These are phyloP conservation scores for Megaustenia siamemsis DNA, from an alignment of 2,888 invertebrate genomes.

Conservation along the genomic window DNA sequence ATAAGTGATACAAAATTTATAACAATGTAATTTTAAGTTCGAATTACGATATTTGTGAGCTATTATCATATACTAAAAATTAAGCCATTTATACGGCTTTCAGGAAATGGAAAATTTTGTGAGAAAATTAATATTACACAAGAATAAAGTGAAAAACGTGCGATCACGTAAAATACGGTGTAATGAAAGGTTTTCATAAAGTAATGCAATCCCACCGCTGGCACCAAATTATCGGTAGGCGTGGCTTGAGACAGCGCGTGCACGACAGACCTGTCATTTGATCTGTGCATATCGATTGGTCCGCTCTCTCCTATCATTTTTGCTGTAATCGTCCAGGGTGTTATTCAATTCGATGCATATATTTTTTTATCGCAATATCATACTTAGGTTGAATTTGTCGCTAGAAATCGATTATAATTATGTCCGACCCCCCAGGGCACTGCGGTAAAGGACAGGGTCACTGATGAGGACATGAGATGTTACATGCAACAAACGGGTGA, in stretches of 20 bases:
- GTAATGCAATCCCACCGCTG: slow-evolving; percentile 43
- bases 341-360: slow-evolving; percentile 48
- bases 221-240: slow-evolving; percentile 44
- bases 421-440: slow-evolving; percentile 19
- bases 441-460: slow-evolving; percentile 34
- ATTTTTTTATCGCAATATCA: slow-evolving; percentile 46
- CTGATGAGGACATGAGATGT: slow-evolving; percentile 16
- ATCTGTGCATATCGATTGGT: slow-evolving; percentile 47
- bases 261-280: slow-evolving; percentile 44
- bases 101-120: neutral
- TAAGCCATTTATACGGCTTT: slow-evolving; percentile 11
- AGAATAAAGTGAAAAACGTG: neutral
- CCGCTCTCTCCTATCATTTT: slow-evolving; percentile 41
- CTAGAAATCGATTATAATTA: slow-evolving; percentile 38
- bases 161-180: slow-evolving; percentile 21
- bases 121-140: neutral
- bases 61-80: neutral
- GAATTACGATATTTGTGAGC: no score
- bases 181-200: slow-evolving; percentile 43
- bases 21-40: no score
- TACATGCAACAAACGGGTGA: slow-evolving; percentile 32
- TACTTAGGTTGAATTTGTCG: slow-evolving; percentile 49
- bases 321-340: slow-evolving; percentile 48
- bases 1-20: no score
- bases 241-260: slow-evolving; percentile 45